Base-by-base conservation (phyloP, 2,888 invertebrate species). In the Oligia latruncula region DNA sequence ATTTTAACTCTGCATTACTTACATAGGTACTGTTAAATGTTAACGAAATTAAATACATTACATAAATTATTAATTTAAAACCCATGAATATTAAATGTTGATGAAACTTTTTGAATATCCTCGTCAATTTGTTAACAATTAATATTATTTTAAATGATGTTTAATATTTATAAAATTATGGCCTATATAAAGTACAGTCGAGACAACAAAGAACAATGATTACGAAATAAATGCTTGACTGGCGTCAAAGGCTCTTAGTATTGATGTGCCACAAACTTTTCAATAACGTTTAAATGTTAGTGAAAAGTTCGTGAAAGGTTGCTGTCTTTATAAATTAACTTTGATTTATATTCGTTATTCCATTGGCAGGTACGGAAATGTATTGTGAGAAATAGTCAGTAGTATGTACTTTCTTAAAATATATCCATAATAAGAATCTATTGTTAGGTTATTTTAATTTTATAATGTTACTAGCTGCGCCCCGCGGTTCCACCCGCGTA, bases 261-360 rank as follows among this genome's bases (percentile, higher is more conserved):
- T 55, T 64, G 68, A 80, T 62, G 65, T 81, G 46, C 55, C 66
- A 29, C 43, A 20, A 78, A 85, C 82, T 86, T 78, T 86, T 74
- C 86, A 82, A 76, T 86, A 75, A 71, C 70, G 77, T 74, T 71
- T 60, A 82, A 75, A 85, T 66, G 43, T 73, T 82, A n/a, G 0
- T 35, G 49, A 66, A 62, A 85, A 81, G 52, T 71, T 83, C 8
- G 0, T 67, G 40, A 71, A 73, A 67, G 62, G 67, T 43, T 23
- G 67, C 70, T 77, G 72, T 58, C 74, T 20, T 81, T 67, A 60
- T 77, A 46, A 71, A 71, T 77, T 71, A 62, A 78, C 29, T 64
- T 65, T 64, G 64, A 65, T 60, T 29, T 76, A 52, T 55, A 74
- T 52, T 52, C 20, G 23, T 77, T 46, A 58, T 78, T 62, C 6